Evolutionary conservation across 1,140 invertebrate genomes (phyloP), one percentile per base, ranked within the genome.

Genomic region (Oryctes rhinoceros): DNA sequence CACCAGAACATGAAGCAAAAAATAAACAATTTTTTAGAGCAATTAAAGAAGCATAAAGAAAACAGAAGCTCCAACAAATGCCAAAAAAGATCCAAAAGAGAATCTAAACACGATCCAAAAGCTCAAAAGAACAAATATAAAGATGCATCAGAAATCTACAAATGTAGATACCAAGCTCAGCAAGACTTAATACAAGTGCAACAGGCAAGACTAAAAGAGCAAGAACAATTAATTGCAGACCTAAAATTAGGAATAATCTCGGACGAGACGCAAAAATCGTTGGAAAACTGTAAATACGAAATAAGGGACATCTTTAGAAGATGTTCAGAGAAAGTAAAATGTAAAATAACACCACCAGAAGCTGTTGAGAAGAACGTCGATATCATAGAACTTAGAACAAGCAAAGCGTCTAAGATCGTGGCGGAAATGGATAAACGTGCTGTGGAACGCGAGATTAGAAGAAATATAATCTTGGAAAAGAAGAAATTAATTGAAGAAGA

Each of bases 361-460:
- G 85, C 86, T 7, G 84, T 87, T 75, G 84, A 86, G 0, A 84
- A 88, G 39, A 86, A 86, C 24, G 87, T 87, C 77, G 78, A 82
- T 37, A 85, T 86, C 78, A 81, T 87, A 78, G 81, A 86, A 4
- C 48, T 81, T 59, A 78, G 81, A 59, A 80, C 83, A 35, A 82
- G 83, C 53, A 86, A 84, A 83, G 89, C 91, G 7, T 92, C 92
- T 13, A 91, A 92, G 81, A 90, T 92, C 81, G 82, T 92, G 75
- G 90, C 91, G 88, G 88, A 91, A 86, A 91, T 93, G 91, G 91
- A 93, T 82, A 88, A 91, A 76, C 88, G 91, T 81, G 92, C 92
- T 4, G 84, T 90, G 30, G 90, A 92, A 83, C 86, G 92, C 9
- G 90, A 90, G 83, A 88, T 91, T 83, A 90, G 90, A 81, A 89